Evolutionary conservation across 2,888 invertebrate genomes (phyloP), one percentile per base, ranked within the genome.

Genomic region (Hirtodrosophila trivittata): DNA sequence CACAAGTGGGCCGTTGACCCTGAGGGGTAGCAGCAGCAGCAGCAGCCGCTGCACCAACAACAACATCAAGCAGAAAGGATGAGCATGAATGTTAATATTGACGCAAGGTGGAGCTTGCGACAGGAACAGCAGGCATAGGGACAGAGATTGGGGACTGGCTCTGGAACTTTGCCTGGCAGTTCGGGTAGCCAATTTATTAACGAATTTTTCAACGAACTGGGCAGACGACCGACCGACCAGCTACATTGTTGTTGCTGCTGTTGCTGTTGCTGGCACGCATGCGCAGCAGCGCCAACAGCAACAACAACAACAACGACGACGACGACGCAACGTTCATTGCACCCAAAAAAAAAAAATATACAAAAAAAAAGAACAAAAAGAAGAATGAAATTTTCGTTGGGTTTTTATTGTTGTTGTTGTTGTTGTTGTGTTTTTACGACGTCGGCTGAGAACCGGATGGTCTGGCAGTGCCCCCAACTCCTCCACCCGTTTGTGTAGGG

Each of bases 361-460:
- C 5, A n/a, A 50, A 41, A 66, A 64, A 50, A 66, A 66, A 71
- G 38, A 58, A 70, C 56, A 66, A 70, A 63, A 77, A 78, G 70
- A 78, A 86, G 84, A 83, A 81, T 83, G 74, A 83, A 80, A 83
- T 66, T 81, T 81, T 84, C 60, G 85, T 81, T 84, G 51, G 47
- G 63, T 66, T 68, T 66, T 54, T 56, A 35, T 67, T 63, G 30
- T 52, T 59, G 41, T 14, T 49, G 41, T 35, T 70, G 47, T 38
- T 56, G 72, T 21, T 66, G 64, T 37, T 63, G 55, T 59, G 32
- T 63, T 74, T 68, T 69, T 69, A 74, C 69, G 71, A 69, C 65
- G 47, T 54, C 59, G 47, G 55, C 58, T 57, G 57, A 80, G 78
- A 85, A 80, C 78, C 78, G 85, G 86, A 75, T 85, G 86, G 80